Base-by-base conservation (phyloP, 2,888 invertebrate genomes). In the Germaria angustata region DNA sequence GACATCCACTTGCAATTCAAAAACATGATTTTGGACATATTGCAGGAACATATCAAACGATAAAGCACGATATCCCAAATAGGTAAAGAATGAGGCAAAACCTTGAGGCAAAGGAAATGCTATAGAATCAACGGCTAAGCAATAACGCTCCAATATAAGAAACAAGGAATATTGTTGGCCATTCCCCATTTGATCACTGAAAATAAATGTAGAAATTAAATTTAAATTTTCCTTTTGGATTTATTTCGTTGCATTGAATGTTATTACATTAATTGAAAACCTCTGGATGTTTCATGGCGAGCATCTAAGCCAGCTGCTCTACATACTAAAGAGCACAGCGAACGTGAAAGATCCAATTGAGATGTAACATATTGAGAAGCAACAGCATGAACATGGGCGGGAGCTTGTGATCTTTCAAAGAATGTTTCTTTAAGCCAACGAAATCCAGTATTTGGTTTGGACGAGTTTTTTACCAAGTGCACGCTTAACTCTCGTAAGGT, bases 71-170 rank as follows among this genome's bases (percentile, higher is more conserved):
- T 96, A 96, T 1, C 96, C 97, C 69, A 97, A 92, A 90, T 96
- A 96, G 2, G 97, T 95, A 90, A 97, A 96, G 92, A 97, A 97
- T 4, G 97, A 96, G 17, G 95, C 95, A 90, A 97, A 97, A 13
- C 97, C 97, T 88, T 96, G 95, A 11, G 97, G 97, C 84, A 96
- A 91, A 0, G 96, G 96, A 90, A 95, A 97, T 34, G 96, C 96
- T 84, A 96, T 93, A 3, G 94, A 94, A 88, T 96, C 96, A 17
- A 95, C 93, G 0, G 96, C 95, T 86, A 95, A 92, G 86, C 95
- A 94, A 91, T 96, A 97, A 86, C 96, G 94, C 90, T 97, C 97
- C 84, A 97, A 91, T 32, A 95, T 93, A 84, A 95, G 94, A 89
- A 97, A 97, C 61, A 97, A 90, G 22, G 95, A 93, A 89, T 93